Evolutionary conservation across 2,888 invertebrate genomes (phyloP).

Genomic region (Drepana falcataria): DNA sequence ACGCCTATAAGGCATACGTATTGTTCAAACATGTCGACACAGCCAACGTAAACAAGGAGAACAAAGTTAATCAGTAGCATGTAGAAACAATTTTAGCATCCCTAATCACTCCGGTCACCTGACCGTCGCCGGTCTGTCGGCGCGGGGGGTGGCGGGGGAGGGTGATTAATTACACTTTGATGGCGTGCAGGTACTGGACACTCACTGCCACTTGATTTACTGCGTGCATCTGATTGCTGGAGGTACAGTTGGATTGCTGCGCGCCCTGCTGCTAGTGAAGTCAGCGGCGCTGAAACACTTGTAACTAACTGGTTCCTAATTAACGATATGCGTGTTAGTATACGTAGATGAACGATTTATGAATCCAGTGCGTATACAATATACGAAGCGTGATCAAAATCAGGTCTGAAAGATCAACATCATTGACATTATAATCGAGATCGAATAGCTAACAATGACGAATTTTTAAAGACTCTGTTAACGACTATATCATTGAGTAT

Average conservation of each 20-base stretch:
- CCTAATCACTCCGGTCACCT: constrained; percentile 6
- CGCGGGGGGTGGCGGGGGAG: constrained; percentile 14
- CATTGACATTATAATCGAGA: too few relatives aligned
- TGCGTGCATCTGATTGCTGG: constrained; percentile 8
- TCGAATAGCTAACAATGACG: too few relatives aligned
- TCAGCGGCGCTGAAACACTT: not conserved
- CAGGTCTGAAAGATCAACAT: too few relatives aligned
- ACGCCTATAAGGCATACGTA: too few relatives aligned
- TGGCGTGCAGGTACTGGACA: constrained; percentile 27
- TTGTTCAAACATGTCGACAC: too few relatives aligned
- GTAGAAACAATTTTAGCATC: not conserved
- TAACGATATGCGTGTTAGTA: too few relatives aligned
- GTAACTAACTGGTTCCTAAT: not conserved
- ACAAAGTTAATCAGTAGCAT: not conserved
- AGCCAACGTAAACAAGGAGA: not conserved
- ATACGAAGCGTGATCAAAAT: too few relatives aligned
- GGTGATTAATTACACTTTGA: constrained; percentile 72
- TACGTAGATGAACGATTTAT: too few relatives aligned
- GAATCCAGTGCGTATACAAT: too few relatives aligned
- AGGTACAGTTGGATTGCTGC: not conserved
- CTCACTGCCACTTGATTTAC: constrained; percentile 46
- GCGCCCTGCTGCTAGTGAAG: not conserved
- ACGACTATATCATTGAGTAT: too few relatives aligned
- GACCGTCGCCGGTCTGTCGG: constrained; percentile 11
- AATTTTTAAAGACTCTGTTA: too few relatives aligned